Base-by-base conservation (phyloP, 2,113 vertebrate species). In the Zosterops pallidus region DNA sequence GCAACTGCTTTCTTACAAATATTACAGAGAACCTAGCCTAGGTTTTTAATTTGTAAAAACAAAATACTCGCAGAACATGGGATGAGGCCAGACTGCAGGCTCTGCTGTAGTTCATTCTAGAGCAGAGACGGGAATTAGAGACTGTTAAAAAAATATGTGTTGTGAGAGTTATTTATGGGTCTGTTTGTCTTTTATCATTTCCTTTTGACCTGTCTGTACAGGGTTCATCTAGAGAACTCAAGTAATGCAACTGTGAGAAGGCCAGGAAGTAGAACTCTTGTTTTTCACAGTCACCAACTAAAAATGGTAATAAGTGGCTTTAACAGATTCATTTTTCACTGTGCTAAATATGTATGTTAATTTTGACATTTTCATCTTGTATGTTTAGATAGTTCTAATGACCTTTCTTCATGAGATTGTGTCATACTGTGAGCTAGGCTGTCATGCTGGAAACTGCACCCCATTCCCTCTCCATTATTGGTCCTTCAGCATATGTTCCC, bases 201-300 rank as follows among this genome's bases (percentile, higher is more conserved):
- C 31, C 28, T 86, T 74, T 89, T 95, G 77, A 62, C 78, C 9
- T 96, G 80, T 91, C 81, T 69, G 10, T 80, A 47, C 89, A 98
- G 98, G 50, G n/a, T 89, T 94, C 96, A 65, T 87, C 86, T 77
- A 67, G 89, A 89, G 89, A 96, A 69, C 76, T 79, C 56, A 25
- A 62, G 90, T 98, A 63, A 94, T 96, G 55, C 89, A 11, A 92
- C 97, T 4, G 91, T 96, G 49, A 98, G 97, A 97, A 98, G 97
- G 72, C 95, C 98, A n/a, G 85, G 96, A 17, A 97, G 83, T 35
- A 95, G 78, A 95, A 95, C 74, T 28, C 70, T 65, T 52, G 25
- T 86, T 92, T 96, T 96, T 86, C 65, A 28, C 71, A 90, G 39
- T 60, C 85, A 50, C 37, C 96, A 57, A 47, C 56, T 92, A 78